Conservation (phyloP, 2,888 invertebrate genomes). For the Ornithoptera priamus region DNA sequence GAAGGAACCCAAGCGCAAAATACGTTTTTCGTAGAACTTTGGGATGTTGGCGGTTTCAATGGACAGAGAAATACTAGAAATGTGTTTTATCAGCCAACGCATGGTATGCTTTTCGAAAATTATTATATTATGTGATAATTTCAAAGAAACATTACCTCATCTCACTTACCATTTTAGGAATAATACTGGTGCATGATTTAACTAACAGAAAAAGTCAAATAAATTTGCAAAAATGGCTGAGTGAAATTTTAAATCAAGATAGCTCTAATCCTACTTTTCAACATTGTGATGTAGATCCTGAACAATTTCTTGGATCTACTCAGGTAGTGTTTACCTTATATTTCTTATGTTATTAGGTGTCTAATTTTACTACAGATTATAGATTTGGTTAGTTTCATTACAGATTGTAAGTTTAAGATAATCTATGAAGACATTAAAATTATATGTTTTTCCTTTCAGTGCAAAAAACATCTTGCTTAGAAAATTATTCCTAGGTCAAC, state of each 20-base stretch:
- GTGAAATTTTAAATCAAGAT: slow-evolving; percentile 91
- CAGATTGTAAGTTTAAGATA: too few species aligned
- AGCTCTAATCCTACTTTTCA: slow-evolving; percentile 65
- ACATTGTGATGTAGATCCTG: slow-evolving; percentile 89
- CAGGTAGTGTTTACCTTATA: slow-evolving; percentile 62
- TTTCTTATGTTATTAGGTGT: too few species aligned
- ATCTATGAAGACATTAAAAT: too few species aligned
- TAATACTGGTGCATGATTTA: slow-evolving; percentile 97
- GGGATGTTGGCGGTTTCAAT: slow-evolving; percentile 98
- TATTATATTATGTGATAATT: neutral
- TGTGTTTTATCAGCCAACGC: slow-evolving; percentile 95
- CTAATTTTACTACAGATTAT: too few species aligned
- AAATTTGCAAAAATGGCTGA: slow-evolving; percentile 95
- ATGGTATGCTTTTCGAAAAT: slow-evolving; percentile 81
- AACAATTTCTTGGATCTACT: slow-evolving; percentile 90
- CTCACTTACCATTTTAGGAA: slow-evolving; percentile 74
- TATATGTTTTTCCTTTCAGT: too few species aligned
- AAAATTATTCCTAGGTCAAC: too few species aligned
- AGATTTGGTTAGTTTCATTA: too few species aligned
- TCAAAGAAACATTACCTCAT: neutral
- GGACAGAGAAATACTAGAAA: slow-evolving; percentile 95
- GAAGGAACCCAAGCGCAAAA: slow-evolving; percentile 96
- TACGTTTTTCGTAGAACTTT: slow-evolving; percentile 95
- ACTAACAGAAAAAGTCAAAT: slow-evolving; percentile 97
- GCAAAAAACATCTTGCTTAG: too few species aligned